Evolutionary conservation across 2,797 vertebrate genomes (phyloP).

Genomic region (Hylomyscus alleni): DNA sequence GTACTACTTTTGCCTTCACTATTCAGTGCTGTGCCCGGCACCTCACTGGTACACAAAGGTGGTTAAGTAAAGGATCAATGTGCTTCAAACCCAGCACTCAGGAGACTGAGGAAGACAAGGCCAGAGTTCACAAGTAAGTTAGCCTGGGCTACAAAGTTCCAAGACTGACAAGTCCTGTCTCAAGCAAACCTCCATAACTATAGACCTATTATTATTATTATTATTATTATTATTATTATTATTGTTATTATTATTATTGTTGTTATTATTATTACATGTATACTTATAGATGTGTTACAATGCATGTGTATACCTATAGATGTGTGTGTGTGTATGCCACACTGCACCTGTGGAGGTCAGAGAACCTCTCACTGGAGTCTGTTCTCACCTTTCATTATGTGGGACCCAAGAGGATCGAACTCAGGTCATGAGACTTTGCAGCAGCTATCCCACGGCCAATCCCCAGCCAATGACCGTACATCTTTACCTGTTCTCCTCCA

Average conservation of each 20-base stretch:
- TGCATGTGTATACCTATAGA: background rate
- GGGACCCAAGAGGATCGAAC: background rate
- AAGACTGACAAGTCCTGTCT: background rate
- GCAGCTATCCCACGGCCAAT: background rate
- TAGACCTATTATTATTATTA: background rate
- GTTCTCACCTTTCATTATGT: background rate
- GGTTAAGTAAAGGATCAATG: background rate
- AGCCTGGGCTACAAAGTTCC: background rate
- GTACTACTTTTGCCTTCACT: background rate
- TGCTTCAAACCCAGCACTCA: background rate
- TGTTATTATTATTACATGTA: background rate
- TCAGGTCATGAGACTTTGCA: no score
- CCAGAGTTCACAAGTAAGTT: background rate
- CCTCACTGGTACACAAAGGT: background rate
- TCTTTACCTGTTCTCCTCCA: background rate
- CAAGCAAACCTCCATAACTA: background rate
- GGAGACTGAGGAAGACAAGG: background rate
- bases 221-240: background rate
- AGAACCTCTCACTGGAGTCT: background rate
- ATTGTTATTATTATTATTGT: background rate
- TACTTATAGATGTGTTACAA: background rate
- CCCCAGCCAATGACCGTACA: no score
- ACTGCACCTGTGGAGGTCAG: background rate
- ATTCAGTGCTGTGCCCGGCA: background rate
- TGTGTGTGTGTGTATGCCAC: no score